A percentile compares a stretch with the other conserved stretches of the same genome.
Conservation (phyloP, 2,797 vertebrate genomes). For the Megalops cyprinoides region DNA sequence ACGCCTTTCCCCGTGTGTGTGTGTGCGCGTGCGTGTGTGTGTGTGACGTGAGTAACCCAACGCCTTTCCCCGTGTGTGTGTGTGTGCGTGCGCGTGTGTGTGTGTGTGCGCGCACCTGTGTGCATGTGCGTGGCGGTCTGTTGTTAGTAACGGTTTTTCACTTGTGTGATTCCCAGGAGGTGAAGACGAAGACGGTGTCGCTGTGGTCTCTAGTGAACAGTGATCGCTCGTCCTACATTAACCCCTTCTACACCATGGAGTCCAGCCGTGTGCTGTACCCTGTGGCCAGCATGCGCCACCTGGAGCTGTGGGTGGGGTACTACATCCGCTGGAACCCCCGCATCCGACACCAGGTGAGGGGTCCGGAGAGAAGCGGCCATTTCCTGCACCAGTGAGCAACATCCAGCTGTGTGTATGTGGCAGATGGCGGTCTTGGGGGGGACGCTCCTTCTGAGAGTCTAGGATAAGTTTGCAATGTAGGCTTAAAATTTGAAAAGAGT, state of each 20-base stretch:
- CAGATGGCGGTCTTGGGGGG: too few species aligned
- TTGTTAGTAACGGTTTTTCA: background rate
- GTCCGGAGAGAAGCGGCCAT: too few species aligned
- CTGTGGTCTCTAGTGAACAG: slow-evolving; percentile 94
- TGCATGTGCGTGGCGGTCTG: background rate
- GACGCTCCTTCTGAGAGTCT: too few species aligned
- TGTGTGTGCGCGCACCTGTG: too few species aligned
- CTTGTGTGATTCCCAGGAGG: slow-evolving; percentile 69
- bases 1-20: background rate
- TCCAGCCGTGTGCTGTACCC: slow-evolving; percentile 90
- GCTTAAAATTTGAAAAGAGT: too few species aligned
- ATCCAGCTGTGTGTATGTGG: too few species aligned
- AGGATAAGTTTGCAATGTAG: too few species aligned
- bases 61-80: background rate
- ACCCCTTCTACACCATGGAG: slow-evolving; percentile 93
- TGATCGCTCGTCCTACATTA: slow-evolving; percentile 81
- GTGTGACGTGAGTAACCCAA: slow-evolving; percentile 71
- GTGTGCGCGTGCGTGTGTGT: background rate
- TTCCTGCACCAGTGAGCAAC: too few species aligned
- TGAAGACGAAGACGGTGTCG: slow-evolving; percentile 84
- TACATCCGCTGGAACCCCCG: slow-evolving; percentile 98
- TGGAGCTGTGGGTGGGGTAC: slow-evolving; percentile 96
- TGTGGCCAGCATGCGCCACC: slow-evolving; percentile 95
- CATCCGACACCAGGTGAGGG: slow-evolving; percentile 87
- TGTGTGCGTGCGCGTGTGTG: background rate